Evolutionary conservation across 1,140 invertebrate genomes (phyloP), one percentile per base, ranked within the genome.

Genomic region (Euura lappo): DNA sequence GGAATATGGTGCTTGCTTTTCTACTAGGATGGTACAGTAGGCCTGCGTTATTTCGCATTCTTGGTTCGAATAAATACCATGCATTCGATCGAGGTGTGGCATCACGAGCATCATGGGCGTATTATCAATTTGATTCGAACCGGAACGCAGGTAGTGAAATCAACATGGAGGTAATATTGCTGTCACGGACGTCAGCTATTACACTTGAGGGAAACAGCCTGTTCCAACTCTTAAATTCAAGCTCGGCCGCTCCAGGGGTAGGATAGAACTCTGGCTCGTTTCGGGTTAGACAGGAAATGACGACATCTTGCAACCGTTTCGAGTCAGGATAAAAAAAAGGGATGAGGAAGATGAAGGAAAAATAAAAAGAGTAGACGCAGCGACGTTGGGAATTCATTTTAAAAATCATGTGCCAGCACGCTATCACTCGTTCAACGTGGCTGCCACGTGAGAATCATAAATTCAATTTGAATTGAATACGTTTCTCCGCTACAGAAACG

Each of bases 391-490:
- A 60, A 60, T 60, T 11, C 3, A 60, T 60, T 60, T 60, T 11
- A 60, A 60, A 4, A 60, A 60, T n/a, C 5, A 60, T 60, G 51
- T 5, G 13, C 51, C 3, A 60, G 13, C 51, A 60, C 10, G 51
- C 13, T n/a, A 28, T 28, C 28, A 28, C 28, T 28, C 28, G 28
- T 28, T 28, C 28, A 28, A 28, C 51, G 51, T 60, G 51, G 51
- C 51, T 60, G 10, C 51, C 51, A 60, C 51, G 8, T 60, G 51
- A 60, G 10, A 60, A 60, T 60, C 51, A n/a, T 60, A 60, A 60
- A 60, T 60, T 60, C 51, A n/a, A 60, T 60, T 60, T 60, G 51
- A 60, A 60, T 60, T 60, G 8, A 60, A 60, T 60, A 11, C 51
- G 51, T 60, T 6, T 28, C 28, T 28, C 28, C 0, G 28, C 28